Evolutionary conservation across 2,888 invertebrate species (phyloP).

Genomic region (Sycophila texana): DNA sequence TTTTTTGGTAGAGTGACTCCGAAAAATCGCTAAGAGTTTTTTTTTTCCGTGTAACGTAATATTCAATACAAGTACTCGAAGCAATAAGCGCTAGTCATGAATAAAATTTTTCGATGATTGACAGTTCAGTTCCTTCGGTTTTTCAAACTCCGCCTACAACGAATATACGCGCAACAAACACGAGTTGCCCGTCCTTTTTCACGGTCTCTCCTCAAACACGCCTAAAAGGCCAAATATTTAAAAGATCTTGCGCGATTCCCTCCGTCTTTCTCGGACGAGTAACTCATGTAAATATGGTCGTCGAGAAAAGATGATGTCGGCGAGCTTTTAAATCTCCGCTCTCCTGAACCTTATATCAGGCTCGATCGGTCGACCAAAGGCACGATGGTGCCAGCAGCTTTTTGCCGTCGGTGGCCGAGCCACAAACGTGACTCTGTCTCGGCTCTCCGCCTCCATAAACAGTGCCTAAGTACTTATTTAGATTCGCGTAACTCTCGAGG

Average conservation of each 20-base stretch:
- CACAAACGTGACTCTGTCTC: conserved; percentile 58
- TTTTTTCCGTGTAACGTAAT: no score
- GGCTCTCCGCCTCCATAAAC: conserved; percentile 60
- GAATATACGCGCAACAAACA: background rate
- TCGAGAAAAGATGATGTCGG: conserved; percentile 14
- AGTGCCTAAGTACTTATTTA: conserved; percentile 57
- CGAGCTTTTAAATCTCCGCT: conserved; percentile 13
- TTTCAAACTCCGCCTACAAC: background rate
- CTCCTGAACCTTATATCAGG: background rate
- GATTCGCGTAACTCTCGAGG: conserved; percentile 57
- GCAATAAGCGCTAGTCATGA: background rate
- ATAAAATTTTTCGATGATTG: conserved; percentile 6
- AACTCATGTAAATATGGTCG: conserved; percentile 31
- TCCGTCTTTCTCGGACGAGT: conserved; percentile 2
- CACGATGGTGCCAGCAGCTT: background rate
- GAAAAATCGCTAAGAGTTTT: no score
- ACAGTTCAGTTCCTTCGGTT: background rate
- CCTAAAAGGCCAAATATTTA: conserved; percentile 74
- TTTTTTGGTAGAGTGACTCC: no score
- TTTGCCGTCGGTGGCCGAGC: conserved; percentile 37
- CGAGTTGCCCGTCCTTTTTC: background rate
- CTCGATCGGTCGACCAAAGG: background rate
- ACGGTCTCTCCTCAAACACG: conserved; percentile 60
- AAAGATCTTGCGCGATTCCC: conserved; percentile 60
- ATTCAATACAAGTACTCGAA: background rate